Evolutionary conservation across 92 coral and sea anemone species (phyloP).

Genomic region (Ricordea florida): DNA sequence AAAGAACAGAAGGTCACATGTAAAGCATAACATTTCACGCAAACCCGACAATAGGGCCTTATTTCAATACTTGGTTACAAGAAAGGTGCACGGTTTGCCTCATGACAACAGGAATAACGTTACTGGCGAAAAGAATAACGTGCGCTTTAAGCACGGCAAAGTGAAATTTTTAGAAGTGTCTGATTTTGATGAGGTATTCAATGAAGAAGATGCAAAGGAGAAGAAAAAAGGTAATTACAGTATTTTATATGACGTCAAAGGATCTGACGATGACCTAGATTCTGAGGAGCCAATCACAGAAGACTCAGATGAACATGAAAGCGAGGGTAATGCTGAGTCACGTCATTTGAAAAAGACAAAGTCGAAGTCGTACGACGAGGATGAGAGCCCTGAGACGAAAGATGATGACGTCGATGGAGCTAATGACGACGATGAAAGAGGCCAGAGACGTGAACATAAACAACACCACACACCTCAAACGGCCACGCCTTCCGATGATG

Average conservation of each 20-base stretch:
- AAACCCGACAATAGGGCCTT: no score
- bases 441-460: background rate
- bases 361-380: background rate
- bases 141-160: no score
- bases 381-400: background rate
- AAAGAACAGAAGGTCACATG: no score
- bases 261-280: background rate
- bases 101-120: no score
- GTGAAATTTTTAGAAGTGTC: no score
- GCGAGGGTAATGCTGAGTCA: background rate
- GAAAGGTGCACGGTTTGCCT: no score
- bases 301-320: background rate
- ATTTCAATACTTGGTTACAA: no score
- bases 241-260: background rate
- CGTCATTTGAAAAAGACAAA: background rate
- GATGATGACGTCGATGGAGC: background rate
- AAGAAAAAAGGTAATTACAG: background rate
- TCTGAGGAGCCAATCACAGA: background rate
- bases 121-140: no score
- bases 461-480: background rate
- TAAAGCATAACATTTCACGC: no score
- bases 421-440: background rate
- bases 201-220: background rate
- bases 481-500: background rate
- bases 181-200: background rate